Evolutionary conservation across 2,888 invertebrate genomes (phyloP), one percentile per base, ranked within the genome.

Genomic region (Eugnorisma glareosa): DNA sequence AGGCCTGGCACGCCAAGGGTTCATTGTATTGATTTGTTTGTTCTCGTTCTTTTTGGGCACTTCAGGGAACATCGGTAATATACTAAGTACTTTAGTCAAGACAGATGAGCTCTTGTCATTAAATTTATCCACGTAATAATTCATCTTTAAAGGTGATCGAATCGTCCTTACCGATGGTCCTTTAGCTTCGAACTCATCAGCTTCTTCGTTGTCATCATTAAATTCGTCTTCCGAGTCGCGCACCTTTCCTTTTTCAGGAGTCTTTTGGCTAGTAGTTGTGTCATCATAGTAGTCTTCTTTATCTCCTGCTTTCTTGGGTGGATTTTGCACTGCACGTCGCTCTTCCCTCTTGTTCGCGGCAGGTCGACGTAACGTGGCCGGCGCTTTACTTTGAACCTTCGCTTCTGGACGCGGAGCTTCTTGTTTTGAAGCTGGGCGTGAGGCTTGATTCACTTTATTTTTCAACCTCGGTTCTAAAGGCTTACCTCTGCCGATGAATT

Each of bases 401-500:
- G 84, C 79, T 67, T 88, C 84, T 2, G 84, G 82, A 4, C 81
- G 74, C 0, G 76, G 15, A 35, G 68, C 18, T n/a, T 74, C 83
- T 1, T 74, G 59, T 75, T 83, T 87, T 4, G 45, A 13, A 15
- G 40, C 4, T 48, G 70, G 67, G 7, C 10, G 80, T n/a, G 67
- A 48, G 13, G 31, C 67, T 24, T 18, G 81, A 70, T 54, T 81
- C 71, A 82, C 83, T 77, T 90, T 92, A 31, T 64, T 40, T 82
- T 91, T 93, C 18, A 59, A 75, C 77, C 94, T 92, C 0, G 95
- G 95, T 75, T 94, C 93, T 59, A 94, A 82, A 15, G 92, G 95
- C 78, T 95, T 95, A 5, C 93, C 92, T 84, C 94, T 91, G 1
- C 94, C 91, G 3, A 87, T 79, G 40, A 92, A 96, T 82, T 96